phyloP scores from a whole-genome alignment of 2,888 invertebrate genomes.

The Caenorhabditis angaria region DNA sequence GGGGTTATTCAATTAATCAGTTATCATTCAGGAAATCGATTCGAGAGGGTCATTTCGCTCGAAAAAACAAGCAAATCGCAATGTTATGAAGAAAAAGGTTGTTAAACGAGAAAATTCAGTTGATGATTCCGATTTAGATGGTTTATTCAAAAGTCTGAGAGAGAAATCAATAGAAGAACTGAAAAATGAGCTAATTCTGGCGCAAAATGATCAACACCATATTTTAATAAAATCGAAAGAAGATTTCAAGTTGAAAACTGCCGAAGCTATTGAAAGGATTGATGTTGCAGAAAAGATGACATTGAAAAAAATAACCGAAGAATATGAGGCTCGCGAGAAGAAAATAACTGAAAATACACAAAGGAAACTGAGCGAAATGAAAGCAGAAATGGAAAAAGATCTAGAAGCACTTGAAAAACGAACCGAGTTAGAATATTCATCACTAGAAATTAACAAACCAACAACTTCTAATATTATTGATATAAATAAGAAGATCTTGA shows the following conservation, averaged over 20 bases:
- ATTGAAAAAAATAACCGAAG: neutral
- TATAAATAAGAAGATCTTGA: constrained; percentile 25
- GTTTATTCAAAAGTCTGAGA: neutral
- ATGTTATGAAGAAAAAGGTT: neutral
- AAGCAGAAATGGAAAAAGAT: constrained; percentile 9
- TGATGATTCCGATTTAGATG: neutral
- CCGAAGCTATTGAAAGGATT: neutral
- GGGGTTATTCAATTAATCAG: too few relatives aligned
- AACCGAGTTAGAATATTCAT: constrained; percentile 13
- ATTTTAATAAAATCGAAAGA: neutral
- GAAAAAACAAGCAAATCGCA: neutral
- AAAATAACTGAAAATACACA: neutral
- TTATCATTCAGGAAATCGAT: neutral
- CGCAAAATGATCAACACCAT: neutral
- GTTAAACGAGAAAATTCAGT: neutral
- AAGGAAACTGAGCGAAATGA: neutral
- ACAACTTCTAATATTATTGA: constrained; percentile 10
- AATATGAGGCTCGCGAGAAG: neutral
- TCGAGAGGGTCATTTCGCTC: neutral
- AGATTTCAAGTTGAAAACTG: neutral
- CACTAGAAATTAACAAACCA: constrained; percentile 24
- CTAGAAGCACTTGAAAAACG: constrained; percentile 6
- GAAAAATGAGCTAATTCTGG: neutral
- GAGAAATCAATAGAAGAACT: neutral
- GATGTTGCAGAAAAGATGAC: neutral